Conservation (phyloP, 2,113 vertebrate species). For the Xenotilapia leptura region DNA sequence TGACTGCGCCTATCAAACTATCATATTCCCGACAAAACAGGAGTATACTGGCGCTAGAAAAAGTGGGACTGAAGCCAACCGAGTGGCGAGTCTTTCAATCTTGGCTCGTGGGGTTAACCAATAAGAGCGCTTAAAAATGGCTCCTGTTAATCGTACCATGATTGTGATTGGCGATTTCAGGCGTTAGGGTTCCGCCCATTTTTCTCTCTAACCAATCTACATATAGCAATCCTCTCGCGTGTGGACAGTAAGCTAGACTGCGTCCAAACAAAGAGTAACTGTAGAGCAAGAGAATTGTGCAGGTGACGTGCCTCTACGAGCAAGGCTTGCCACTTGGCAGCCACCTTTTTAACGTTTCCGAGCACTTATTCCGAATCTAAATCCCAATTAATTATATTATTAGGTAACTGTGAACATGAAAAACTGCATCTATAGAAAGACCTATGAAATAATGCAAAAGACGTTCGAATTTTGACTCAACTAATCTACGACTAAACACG, state of each 20-base stretch:
- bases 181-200: neutral
- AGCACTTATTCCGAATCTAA: neutral
- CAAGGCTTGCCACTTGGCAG: neutral
- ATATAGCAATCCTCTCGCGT: neutral
- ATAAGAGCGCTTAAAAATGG: conserved; percentile 26
- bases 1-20: neutral
- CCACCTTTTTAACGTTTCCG: neutral
- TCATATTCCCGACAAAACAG: neutral
- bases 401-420: neutral
- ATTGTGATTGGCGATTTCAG: conserved; percentile 17
- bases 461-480: neutral
- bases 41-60: neutral
- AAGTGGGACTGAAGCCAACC: neutral
- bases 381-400: neutral
- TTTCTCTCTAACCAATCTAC: neutral
- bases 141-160: conserved; percentile 42
- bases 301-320: neutral
- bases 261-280: neutral
- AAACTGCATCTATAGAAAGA: neutral
- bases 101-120: conserved; percentile 28
- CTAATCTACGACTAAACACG: neutral
- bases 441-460: neutral
- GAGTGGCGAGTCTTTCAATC: neutral
- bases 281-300: neutral
- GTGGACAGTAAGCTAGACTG: neutral